phyloP scores from a whole-genome alignment of 2,888 invertebrate genomes.

The Coelogynopora nodosa region DNA sequence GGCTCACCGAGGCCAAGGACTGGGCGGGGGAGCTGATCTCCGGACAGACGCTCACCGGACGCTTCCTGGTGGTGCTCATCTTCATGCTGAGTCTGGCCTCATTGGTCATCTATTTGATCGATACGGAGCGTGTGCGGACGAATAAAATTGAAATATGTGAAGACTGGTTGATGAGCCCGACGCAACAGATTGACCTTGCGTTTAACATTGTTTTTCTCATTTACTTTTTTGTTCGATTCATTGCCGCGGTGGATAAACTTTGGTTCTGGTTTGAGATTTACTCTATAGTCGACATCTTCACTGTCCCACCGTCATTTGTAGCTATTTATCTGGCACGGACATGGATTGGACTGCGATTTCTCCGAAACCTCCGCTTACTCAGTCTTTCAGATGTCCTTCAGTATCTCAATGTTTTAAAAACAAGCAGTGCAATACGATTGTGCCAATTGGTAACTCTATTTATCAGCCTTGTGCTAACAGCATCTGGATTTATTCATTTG shows the following conservation, averaged over 20 bases:
- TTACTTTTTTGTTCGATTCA: slow-evolving; percentile 99
- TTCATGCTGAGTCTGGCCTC: slow-evolving; percentile 46
- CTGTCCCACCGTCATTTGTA: slow-evolving; percentile 99
- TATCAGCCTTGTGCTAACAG: slow-evolving; percentile 99
- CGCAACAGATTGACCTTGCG: slow-evolving; percentile 99
- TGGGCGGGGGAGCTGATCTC: slow-evolving; percentile 48
- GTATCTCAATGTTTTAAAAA: slow-evolving; percentile 99
- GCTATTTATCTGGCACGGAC: slow-evolving; percentile 99
- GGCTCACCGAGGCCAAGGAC: slow-evolving; percentile 48
- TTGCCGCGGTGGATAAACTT: slow-evolving; percentile 99
- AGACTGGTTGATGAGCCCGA: slow-evolving; percentile 79
- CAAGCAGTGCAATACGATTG: slow-evolving; percentile 98
- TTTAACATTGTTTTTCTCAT: slow-evolving; percentile 99
- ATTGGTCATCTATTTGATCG: slow-evolving; percentile 41
- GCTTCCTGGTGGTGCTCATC: slow-evolving; percentile 44
- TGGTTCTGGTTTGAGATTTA: slow-evolving; percentile 99
- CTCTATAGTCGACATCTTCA: slow-evolving; percentile 99
- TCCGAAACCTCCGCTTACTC: slow-evolving; percentile 98
- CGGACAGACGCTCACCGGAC: slow-evolving; percentile 46
- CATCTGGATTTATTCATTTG: slow-evolving; percentile 99
- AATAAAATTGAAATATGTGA: slow-evolving; percentile 39
- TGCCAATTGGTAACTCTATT: slow-evolving; percentile 99
- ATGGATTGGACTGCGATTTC: slow-evolving; percentile 99
- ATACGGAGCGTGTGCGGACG: slow-evolving; percentile 38
- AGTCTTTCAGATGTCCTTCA: slow-evolving; percentile 99